A percentile compares a stretch with the other conserved stretches of the same genome.
phyloP scores from a whole-genome alignment of 2,113 vertebrate species.

The Chlorodrepanis virens region DNA sequence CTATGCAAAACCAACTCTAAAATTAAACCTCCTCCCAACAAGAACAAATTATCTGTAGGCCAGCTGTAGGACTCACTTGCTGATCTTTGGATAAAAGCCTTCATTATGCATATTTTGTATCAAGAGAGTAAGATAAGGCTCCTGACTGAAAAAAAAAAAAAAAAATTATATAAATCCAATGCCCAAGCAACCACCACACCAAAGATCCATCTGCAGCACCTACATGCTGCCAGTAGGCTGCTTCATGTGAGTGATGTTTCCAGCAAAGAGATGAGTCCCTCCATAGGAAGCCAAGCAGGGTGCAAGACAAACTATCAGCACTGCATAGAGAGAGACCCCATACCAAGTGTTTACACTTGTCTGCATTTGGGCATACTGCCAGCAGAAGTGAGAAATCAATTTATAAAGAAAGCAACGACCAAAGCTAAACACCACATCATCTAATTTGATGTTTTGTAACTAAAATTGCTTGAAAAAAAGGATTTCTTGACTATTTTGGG shows the following conservation, averaged over 20 bases:
- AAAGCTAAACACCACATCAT: not conserved
- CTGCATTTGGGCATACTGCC: not conserved
- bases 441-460: not conserved
- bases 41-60: not conserved
- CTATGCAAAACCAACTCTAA: not conserved
- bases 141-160: too few relatives aligned
- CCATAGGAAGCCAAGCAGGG: not conserved
- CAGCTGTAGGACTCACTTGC: not conserved
- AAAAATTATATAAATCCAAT: not conserved
- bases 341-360: not conserved
- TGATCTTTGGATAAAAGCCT: not conserved
- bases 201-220: not conserved
- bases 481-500: not conserved
- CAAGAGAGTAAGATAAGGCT: not conserved
- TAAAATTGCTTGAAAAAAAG: not conserved
- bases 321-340: not conserved
- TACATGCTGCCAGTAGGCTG: not conserved
- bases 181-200: not conserved
- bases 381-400: not conserved
- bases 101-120: not conserved
- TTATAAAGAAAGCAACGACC: not conserved
- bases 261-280: not conserved
- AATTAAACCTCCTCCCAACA: not conserved
- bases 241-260: accelerated
- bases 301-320: not conserved